A percentile compares a stretch with the other conserved stretches of the same genome.
phyloP scores from a whole-genome alignment of 2,113 vertebrate species.

The Aix galericulata region DNA sequence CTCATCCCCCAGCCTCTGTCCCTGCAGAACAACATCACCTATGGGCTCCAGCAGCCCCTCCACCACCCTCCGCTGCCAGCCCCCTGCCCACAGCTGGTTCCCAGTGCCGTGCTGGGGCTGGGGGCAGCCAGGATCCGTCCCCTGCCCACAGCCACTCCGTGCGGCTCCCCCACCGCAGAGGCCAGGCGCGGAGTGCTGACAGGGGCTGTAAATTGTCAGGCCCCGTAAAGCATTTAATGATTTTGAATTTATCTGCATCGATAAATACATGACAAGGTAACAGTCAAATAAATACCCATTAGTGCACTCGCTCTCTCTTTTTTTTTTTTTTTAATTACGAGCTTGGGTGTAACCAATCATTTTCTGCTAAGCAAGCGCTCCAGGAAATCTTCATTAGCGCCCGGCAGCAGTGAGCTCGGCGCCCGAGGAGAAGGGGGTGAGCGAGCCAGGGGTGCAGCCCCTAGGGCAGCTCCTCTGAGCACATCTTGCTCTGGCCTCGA shows the following conservation, averaged over 20 bases:
- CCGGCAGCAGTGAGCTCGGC: neutral
- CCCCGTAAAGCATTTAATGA: conserved; percentile 72
- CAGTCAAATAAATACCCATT: conserved; percentile 78
- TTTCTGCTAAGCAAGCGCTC: conserved; percentile 69
- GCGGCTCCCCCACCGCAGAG: neutral
- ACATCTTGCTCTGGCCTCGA: neutral
- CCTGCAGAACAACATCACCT: rapidly evolving
- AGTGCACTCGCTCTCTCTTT: conserved; percentile 58
- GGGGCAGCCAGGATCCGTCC: neutral
- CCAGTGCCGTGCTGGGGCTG: neutral
- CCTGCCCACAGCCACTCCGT: rapidly evolving
- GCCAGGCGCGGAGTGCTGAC: neutral
- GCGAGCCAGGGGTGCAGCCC: neutral
- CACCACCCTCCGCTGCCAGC: neutral
- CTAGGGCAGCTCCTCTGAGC: neutral
- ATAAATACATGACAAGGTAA: conserved; percentile 78
- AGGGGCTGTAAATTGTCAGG: conserved; percentile 65
- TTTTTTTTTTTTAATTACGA: conserved; percentile 63
- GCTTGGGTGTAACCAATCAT: conserved; percentile 72
- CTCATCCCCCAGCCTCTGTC: neutral
- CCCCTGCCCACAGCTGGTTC: neutral
- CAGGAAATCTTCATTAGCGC: conserved; percentile 69
- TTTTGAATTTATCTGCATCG: conserved; percentile 77
- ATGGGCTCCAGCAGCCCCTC: no score
- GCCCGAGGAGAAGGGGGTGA: neutral